Percentiles rank a stretch among this genome's conserved stretches.
Conservation (phyloP, 1,140 invertebrate species). For the Zophobas morio region DNA sequence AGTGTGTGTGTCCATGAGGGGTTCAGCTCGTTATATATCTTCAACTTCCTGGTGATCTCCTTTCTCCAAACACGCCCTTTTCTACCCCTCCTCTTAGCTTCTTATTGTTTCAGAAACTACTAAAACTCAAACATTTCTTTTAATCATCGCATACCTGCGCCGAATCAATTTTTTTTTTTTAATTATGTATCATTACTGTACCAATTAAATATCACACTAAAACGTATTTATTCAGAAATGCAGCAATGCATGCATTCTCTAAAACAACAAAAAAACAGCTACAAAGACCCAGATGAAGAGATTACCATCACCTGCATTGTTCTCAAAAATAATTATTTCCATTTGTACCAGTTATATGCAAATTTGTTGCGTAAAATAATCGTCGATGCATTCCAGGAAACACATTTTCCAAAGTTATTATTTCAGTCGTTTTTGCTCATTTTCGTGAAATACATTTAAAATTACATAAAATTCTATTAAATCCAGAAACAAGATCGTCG, state of each 20-base stretch:
- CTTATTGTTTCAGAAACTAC: conserved; percentile 29
- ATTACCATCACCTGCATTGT: conserved; percentile 3
- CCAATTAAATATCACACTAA: too few relatives aligned
- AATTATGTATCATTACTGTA: too few relatives aligned
- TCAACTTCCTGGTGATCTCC: conserved; percentile 61
- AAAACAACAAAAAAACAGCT: too few relatives aligned
- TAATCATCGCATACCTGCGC: background rate
- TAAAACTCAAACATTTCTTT: conserved; percentile 26
- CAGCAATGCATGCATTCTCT: too few relatives aligned
- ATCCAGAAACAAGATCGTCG: conserved; percentile 7
- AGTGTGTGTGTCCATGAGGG: conserved; percentile 56
- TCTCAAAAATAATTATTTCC: conserved; percentile 9
- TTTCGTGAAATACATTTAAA: too few relatives aligned
- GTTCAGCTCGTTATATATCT: conserved; percentile 58
- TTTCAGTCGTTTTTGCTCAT: too few relatives aligned
- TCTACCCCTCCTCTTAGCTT: conserved; percentile 32
- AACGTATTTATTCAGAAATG: too few relatives aligned
- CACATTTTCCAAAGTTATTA: too few relatives aligned
- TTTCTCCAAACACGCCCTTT: conserved; percentile 60
- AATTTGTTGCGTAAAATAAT: conserved; percentile 14
- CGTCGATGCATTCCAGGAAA: too few relatives aligned
- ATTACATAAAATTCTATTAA: background rate
- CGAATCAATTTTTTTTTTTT: too few relatives aligned
- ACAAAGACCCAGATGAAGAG: too few relatives aligned
- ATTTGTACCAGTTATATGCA: conserved; percentile 15